Conservation (phyloP, 1,140 invertebrate genomes). For the Mercenaria mercenaria region DNA sequence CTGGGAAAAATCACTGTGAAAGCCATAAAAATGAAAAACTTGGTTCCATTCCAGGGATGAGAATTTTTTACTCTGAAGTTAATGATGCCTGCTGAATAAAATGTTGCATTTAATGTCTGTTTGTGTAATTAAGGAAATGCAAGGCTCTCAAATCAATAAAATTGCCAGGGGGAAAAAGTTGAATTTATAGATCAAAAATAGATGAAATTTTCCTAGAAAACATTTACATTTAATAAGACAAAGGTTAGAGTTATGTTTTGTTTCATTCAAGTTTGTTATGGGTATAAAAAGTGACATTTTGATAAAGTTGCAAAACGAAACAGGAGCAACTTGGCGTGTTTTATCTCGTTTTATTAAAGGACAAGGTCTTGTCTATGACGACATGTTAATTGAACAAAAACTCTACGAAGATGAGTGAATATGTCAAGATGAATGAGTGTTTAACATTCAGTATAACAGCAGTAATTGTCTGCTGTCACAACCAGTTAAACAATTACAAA, state of each 20-base stretch:
- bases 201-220: background rate
- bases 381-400: slow-evolving; percentile 14
- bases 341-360: background rate
- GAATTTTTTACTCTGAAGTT: background rate
- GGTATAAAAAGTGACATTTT: too few species aligned
- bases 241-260: background rate
- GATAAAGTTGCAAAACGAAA: too few species aligned
- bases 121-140: background rate
- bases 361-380: background rate
- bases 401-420: background rate
- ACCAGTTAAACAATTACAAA: background rate
- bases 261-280: background rate
- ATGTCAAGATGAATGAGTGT: background rate
- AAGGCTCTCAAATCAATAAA: background rate
- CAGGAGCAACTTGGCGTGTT: too few species aligned
- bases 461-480: background rate
- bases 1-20: background rate
- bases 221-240: background rate
- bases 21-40: background rate
- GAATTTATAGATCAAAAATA: background rate
- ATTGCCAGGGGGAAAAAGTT: background rate
- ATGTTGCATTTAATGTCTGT: background rate
- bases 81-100: background rate
- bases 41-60: background rate
- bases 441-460: slow-evolving; percentile 13